These are phyloP conservation scores for Aphodius granarius DNA, from an alignment of 2,888 invertebrate genomes.

Conservation along the genomic window DNA sequence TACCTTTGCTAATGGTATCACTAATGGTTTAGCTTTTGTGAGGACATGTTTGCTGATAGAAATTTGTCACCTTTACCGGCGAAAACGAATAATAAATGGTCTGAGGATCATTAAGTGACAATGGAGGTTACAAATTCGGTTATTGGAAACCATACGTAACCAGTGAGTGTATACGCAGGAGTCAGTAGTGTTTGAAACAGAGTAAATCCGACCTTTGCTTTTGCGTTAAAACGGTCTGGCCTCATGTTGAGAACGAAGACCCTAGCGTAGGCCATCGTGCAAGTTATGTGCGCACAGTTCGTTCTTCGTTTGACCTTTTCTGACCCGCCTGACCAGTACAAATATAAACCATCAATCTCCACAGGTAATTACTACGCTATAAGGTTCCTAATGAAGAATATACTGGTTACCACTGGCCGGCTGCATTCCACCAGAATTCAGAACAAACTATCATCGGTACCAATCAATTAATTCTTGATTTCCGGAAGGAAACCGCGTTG, in stretches of 20 bases:
- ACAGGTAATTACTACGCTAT: conserved; percentile 16
- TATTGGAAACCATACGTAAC: too few species aligned
- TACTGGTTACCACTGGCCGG: background rate
- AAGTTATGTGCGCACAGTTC: background rate
- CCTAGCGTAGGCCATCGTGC: background rate
- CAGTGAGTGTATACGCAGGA: background rate
- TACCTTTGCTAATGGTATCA: background rate
- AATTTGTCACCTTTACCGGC: background rate
- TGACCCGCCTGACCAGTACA: conserved; percentile 21
- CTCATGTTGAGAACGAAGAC: background rate
- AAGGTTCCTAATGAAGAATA: conserved; percentile 16
- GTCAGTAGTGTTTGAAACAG: background rate
- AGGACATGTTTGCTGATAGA: background rate
- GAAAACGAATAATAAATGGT: background rate
- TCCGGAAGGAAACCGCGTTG: too few species aligned
- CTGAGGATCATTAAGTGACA: background rate
- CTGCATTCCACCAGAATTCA: background rate
- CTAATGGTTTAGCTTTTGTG: background rate
- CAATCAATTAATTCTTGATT: too few species aligned
- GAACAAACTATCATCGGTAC: background rate
- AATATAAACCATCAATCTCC: conserved; percentile 23
- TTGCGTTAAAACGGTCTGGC: background rate
- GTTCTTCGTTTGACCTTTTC: conserved; percentile 18
- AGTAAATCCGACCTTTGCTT: background rate
- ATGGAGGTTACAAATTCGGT: background rate